Percentiles rank a stretch among this genome's conserved stretches.
Conservation (phyloP, 2,888 invertebrate species). For the Helleia helle region DNA sequence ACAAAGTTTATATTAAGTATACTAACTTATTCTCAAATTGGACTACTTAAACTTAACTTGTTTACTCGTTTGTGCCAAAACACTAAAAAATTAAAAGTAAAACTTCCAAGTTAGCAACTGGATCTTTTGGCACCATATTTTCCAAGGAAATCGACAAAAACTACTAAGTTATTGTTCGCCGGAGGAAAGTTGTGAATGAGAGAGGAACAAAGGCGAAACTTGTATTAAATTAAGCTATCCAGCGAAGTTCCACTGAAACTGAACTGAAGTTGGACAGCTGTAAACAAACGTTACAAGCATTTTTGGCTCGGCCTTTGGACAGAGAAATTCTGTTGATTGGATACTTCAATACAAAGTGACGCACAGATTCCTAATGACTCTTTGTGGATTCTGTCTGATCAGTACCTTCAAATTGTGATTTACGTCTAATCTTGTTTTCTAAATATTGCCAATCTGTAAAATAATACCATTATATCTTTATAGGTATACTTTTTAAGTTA, state of each 20-base stretch:
- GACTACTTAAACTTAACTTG: not conserved
- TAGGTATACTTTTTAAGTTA: too few species aligned
- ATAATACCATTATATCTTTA: too few species aligned
- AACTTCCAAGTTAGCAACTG: not conserved
- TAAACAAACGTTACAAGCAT: conserved; percentile 16
- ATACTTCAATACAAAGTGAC: not conserved
- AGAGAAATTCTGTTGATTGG: conserved; percentile 9
- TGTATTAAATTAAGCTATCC: conserved; percentile 20
- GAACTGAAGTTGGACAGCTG: conserved; percentile 11
- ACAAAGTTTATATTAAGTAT: too few species aligned
- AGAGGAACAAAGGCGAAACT: conserved; percentile 18
- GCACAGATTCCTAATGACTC: not conserved
- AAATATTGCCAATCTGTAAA: too few species aligned
- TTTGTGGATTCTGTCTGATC: conserved; percentile 12
- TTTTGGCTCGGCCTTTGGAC: conserved; percentile 6
- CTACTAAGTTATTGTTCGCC: conserved; percentile 13
- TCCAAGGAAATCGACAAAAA: conserved; percentile 5
- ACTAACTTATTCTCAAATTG: not conserved
- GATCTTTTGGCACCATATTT: conserved; percentile 9
- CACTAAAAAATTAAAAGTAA: conserved; percentile 1
- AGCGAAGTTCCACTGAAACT: conserved; percentile 12
- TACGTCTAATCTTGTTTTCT: too few species aligned
- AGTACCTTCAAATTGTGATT: not conserved
- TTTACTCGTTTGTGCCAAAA: conserved; percentile 3
- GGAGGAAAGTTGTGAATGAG: conserved; percentile 13